These are phyloP conservation scores for Centropyge bicolor DNA, from an alignment of 2,797 vertebrate genomes.

Conservation along the genomic window DNA sequence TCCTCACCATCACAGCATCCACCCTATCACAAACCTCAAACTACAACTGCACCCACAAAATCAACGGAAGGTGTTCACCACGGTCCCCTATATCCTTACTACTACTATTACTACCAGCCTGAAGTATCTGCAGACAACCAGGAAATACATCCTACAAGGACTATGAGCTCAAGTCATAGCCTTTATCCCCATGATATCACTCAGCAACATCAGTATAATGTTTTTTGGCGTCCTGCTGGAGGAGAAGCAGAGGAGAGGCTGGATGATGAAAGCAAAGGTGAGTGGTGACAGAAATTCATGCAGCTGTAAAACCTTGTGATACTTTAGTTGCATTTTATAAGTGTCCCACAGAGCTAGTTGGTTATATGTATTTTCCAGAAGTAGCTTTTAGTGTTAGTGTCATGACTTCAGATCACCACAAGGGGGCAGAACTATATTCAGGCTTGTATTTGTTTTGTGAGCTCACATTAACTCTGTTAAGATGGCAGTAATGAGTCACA, in stretches of 20 bases:
- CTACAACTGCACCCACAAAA: background rate
- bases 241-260: conserved; percentile 2
- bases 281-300: background rate
- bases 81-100: conserved; percentile 25
- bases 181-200: conserved; percentile 8
- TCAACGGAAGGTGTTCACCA: background rate
- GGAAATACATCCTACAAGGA: background rate
- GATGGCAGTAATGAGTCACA: conserved; percentile 25
- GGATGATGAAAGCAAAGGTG: conserved; percentile 49
- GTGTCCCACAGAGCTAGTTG: too few relatives aligned
- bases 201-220: conserved; percentile 9
- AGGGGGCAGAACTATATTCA: conserved; percentile 33
- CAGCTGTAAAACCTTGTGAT: background rate
- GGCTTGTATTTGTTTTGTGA: background rate
- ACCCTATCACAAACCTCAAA: background rate
- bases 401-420: conserved; percentile 34
- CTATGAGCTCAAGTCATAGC: background rate
- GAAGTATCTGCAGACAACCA: background rate
- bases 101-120: conserved; percentile 44
- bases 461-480: too few relatives aligned
- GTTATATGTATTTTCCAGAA: background rate
- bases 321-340: background rate
- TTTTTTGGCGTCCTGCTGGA: background rate
- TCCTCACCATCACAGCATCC: background rate
- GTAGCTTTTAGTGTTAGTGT: background rate